Conservation (phyloP, 2,888 invertebrate species). For the Heteropelma amictum region DNA sequence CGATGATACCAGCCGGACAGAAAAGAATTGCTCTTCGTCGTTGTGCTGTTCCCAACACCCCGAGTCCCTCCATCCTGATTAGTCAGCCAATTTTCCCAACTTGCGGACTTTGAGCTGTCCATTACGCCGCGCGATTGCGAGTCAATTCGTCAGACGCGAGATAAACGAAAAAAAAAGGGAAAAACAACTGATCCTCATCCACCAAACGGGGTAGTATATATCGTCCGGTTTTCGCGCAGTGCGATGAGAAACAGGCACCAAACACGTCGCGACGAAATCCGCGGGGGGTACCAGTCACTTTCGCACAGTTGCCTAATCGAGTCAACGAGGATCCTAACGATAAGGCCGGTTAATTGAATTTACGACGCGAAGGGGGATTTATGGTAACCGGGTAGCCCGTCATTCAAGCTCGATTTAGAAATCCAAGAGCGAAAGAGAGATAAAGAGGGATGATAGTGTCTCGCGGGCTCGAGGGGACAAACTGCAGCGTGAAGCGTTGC, state of each 20-base stretch:
- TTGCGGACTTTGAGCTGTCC: slow-evolving; percentile 28
- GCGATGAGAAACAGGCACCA: no score
- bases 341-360: slow-evolving; percentile 24
- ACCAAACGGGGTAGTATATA: no score
- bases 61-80: slow-evolving; percentile 5
- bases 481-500: slow-evolving; percentile 50
- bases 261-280: background rate
- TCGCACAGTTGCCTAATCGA: slow-evolving; percentile 19
- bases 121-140: no score
- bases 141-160: no score
- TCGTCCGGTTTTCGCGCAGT: no score
- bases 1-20: slow-evolving; percentile 64
- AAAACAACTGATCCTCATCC: no score
- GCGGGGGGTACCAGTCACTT: background rate
- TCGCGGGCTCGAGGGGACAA: slow-evolving; percentile 38
- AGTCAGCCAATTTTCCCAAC: slow-evolving; percentile 40
- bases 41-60: slow-evolving; percentile 39
- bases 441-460: slow-evolving; percentile 31
- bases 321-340: background rate
- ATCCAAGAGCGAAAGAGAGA: background rate
- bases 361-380: background rate
- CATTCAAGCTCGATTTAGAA: slow-evolving; percentile 2
- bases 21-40: slow-evolving; percentile 57
- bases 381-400: background rate
- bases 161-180: no score